Evolutionary conservation across 2,888 invertebrate species (phyloP).

Genomic region (Drosophila nr. perissopoda): DNA sequence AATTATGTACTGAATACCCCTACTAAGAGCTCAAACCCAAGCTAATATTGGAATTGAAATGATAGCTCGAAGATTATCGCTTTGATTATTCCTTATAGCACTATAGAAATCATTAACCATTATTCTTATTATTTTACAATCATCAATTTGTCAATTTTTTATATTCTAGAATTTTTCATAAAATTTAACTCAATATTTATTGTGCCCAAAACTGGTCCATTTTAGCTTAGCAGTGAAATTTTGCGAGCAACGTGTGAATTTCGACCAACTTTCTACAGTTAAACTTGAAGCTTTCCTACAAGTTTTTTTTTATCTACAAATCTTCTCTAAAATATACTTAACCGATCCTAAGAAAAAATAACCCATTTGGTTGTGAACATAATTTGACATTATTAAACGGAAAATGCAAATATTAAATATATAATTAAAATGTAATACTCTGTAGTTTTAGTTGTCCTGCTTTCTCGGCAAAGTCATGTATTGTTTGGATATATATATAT

Average conservation of each 20-base stretch:
- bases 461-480: conserved; percentile 83
- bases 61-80: not conserved
- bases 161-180: not conserved
- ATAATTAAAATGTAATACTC: conserved; percentile 38
- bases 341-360: not conserved
- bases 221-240: not conserved
- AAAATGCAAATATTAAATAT: conserved; percentile 52
- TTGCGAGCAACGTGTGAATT: not conserved
- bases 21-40: not conserved
- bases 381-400: conserved; percentile 39
- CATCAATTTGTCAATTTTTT: not conserved
- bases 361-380: conserved; percentile 11
- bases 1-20: not conserved
- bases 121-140: not conserved
- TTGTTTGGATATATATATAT: conserved; percentile 28
- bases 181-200: not conserved
- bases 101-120: not conserved
- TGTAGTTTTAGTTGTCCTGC: conserved; percentile 79
- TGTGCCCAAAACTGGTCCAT: not conserved
- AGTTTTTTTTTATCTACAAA: not conserved
- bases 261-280: not conserved
- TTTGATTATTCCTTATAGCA: not conserved
- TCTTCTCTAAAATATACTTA: not conserved
- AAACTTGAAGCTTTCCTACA: not conserved
- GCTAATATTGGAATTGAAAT: not conserved